These are phyloP conservation scores for Epinotia ramella DNA, from an alignment of 2,888 invertebrate genomes.

Conservation along the genomic window DNA sequence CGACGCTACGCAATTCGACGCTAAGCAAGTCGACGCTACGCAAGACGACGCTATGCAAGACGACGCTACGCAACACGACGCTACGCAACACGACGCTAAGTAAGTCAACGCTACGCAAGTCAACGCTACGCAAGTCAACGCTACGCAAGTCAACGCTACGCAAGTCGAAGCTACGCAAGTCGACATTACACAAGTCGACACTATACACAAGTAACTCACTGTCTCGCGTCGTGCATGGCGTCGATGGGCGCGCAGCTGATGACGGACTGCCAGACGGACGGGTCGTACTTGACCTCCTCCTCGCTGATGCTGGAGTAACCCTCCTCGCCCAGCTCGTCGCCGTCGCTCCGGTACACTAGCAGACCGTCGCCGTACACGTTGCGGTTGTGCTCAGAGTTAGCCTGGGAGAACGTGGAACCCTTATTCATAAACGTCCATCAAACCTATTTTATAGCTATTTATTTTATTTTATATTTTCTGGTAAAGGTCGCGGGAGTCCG, in stretches of 20 bases:
- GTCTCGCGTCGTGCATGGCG: constrained; percentile 80
- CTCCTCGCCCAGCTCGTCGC: constrained; percentile 79
- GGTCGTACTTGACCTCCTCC: constrained; percentile 90
- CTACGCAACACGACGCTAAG: too few species aligned
- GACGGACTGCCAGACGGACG: constrained; percentile 89
- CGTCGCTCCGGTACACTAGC: constrained; percentile 81
- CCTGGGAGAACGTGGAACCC: constrained; percentile 51
- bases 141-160: background rate
- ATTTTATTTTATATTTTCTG: too few species aligned
- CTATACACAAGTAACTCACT: constrained; percentile 72
- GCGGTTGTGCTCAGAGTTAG: constrained; percentile 60
- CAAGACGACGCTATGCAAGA: too few species aligned
- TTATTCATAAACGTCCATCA: too few species aligned
- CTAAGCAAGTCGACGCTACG: too few species aligned
- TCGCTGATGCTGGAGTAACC: constrained; percentile 92
- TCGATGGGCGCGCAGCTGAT: constrained; percentile 86
- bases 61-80: too few species aligned
- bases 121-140: background rate
- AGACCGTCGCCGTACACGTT: constrained; percentile 85
- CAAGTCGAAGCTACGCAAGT: background rate
- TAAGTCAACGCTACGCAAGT: too few species aligned
- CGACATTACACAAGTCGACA: background rate
- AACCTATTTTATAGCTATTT: too few species aligned
- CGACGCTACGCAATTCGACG: too few species aligned
- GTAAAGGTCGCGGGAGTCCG: too few species aligned